Conservation (phyloP, 2,113 vertebrate species). For the Podiceps cristatus region DNA sequence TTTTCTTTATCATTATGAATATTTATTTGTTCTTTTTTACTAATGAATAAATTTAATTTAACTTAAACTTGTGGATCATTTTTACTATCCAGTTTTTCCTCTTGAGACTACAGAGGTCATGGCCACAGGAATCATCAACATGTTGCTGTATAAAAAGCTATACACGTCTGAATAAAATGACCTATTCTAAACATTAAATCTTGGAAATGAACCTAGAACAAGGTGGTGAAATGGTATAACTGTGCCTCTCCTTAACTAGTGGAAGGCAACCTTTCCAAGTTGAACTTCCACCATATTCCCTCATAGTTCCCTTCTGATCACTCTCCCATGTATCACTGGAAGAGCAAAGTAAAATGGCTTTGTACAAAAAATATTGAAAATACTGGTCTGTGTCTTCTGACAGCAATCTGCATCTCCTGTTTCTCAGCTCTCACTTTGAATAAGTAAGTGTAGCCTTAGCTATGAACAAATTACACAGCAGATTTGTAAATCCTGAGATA, state of each 20-base stretch:
- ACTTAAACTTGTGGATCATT: neutral
- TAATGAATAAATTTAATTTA: neutral
- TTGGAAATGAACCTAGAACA: neutral
- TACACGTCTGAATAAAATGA: neutral
- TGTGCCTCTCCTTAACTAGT: neutral
- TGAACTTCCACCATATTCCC: neutral
- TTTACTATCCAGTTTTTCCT: neutral
- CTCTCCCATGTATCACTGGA: neutral
- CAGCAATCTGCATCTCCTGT: neutral
- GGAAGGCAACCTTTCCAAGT: neutral
- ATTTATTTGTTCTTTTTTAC: neutral
- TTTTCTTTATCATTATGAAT: neutral
- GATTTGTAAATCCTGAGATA: slow-evolving; percentile 43
- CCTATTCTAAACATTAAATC: neutral
- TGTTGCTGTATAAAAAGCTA: neutral
- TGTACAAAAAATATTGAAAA: slow-evolving; percentile 13
- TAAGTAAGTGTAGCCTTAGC: neutral
- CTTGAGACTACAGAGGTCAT: neutral
- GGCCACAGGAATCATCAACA: neutral
- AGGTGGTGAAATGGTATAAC: neutral
- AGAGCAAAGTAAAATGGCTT: neutral
- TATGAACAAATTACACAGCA: slow-evolving; percentile 17
- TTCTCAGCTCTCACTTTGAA: neutral
- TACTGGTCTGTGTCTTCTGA: neutral
- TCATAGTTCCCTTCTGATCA: neutral